These are phyloP conservation scores for Ammodytes dubius DNA, from an alignment of 2,113 vertebrate genomes.

Conservation along the genomic window DNA sequence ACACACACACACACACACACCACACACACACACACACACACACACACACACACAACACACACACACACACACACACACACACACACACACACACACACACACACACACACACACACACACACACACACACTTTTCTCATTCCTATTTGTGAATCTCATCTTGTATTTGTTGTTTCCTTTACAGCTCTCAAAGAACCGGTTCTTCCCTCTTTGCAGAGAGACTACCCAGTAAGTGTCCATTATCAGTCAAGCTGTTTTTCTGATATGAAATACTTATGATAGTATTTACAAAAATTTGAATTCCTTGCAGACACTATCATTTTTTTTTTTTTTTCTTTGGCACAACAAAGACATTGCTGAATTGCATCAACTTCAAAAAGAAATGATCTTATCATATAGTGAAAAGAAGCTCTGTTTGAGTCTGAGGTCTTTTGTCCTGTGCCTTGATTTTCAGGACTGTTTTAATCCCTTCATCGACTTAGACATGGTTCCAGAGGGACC, in stretches of 20 bases:
- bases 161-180: conserved; percentile 58
- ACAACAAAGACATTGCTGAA: neutral
- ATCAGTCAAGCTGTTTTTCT: neutral
- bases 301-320: neutral
- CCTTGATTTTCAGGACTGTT: conserved; percentile 87
- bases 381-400: neutral
- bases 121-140: neutral
- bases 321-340: neutral
- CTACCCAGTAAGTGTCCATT: conserved; percentile 90
- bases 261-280: neutral
- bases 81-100: conserved; percentile 2
- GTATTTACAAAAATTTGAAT: neutral
- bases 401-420: neutral
- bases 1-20: conserved; percentile 51
- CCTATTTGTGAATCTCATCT: neutral
- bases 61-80: conserved; percentile 41
- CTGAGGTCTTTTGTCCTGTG: conserved; percentile 19
- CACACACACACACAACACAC: neutral
- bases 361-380: neutral
- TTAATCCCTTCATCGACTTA: conserved; percentile 89
- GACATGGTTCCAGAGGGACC: conserved; percentile 89
- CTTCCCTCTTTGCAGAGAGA: conserved; percentile 94
- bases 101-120: no score
- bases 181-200: conserved; percentile 92
- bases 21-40: conserved; percentile 1